Evolutionary conservation across 2,888 invertebrate species (phyloP).

Genomic region (Clostera curtula): DNA sequence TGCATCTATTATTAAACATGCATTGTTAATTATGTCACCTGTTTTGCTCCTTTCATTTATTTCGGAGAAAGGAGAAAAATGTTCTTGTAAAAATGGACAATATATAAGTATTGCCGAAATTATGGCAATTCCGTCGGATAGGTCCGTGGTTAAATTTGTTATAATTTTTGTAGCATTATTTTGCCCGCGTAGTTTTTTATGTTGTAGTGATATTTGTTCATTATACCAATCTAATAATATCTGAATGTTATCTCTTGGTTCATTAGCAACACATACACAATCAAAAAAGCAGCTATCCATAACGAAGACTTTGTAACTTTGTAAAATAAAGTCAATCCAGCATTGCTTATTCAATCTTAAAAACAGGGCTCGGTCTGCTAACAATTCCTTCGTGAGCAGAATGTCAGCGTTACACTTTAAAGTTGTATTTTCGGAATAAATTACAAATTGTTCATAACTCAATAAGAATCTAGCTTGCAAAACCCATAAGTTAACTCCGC

Average conservation of each 20-base stretch:
- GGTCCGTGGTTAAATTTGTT: constrained; percentile 64
- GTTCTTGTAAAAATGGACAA: constrained; percentile 72
- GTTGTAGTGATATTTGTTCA: constrained; percentile 41
- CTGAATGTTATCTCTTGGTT: constrained; percentile 43
- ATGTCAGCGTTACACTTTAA: constrained; percentile 50
- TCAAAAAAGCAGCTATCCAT: constrained; percentile 66
- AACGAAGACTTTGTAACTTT: constrained; percentile 75
- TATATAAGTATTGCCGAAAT: constrained; percentile 70
- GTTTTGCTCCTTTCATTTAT: constrained; percentile 45
- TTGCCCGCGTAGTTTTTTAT: constrained; percentile 31
- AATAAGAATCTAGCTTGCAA: constrained; percentile 53
- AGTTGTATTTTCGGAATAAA: constrained; percentile 41
- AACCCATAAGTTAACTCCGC: constrained; percentile 49
- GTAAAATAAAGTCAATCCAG: constrained; percentile 78
- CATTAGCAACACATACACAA: constrained; percentile 47
- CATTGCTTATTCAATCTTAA: constrained; percentile 59
- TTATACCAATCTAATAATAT: constrained; percentile 55
- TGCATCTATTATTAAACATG: constrained; percentile 67
- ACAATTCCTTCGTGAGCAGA: constrained; percentile 36
- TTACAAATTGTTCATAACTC: constrained; percentile 53
- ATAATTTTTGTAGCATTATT: constrained; percentile 37
- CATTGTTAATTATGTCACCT: constrained; percentile 70
- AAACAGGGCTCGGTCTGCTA: constrained; percentile 37
- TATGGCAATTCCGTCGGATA: constrained; percentile 73
- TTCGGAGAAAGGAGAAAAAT: constrained; percentile 62